These are phyloP conservation scores for Cygnus atratus DNA, from an alignment of 2,113 vertebrate species.

Conservation along the genomic window DNA sequence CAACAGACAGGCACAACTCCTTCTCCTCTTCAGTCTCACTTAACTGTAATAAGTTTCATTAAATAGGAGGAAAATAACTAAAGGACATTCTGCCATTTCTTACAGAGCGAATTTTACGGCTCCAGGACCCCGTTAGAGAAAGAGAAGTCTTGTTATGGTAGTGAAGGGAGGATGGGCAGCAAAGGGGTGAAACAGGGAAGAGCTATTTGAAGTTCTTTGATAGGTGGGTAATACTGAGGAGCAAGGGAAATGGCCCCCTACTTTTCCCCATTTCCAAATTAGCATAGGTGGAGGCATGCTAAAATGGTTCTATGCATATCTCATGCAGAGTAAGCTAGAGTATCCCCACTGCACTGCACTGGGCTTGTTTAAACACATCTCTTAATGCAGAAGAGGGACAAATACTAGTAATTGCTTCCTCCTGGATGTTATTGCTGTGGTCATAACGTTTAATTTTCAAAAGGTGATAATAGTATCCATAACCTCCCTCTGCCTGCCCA, in stretches of 20 bases:
- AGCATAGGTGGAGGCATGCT: background rate
- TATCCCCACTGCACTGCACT: background rate
- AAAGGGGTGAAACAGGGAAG: background rate
- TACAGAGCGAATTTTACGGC: background rate
- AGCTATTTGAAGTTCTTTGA: background rate
- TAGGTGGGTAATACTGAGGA: background rate
- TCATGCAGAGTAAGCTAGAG: background rate
- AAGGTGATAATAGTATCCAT: background rate
- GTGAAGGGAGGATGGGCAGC: background rate
- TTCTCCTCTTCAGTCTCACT: background rate
- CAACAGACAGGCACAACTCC: background rate
- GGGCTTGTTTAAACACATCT: background rate
- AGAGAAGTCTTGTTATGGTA: background rate
- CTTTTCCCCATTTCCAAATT: background rate
- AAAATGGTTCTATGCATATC: background rate
- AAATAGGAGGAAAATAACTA: background rate
- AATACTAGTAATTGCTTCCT: background rate
- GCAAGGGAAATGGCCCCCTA: background rate
- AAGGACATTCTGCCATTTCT: background rate
- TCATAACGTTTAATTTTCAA: background rate
- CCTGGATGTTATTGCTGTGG: background rate
- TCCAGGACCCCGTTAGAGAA: background rate
- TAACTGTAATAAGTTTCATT: background rate
- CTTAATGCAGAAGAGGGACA: background rate
- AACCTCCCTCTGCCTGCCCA: background rate